A percentile compares a stretch with the other conserved stretches of the same genome.
phyloP scores from a whole-genome alignment of 2,797 vertebrate genomes.

The Premnoplex brunnescens region DNA sequence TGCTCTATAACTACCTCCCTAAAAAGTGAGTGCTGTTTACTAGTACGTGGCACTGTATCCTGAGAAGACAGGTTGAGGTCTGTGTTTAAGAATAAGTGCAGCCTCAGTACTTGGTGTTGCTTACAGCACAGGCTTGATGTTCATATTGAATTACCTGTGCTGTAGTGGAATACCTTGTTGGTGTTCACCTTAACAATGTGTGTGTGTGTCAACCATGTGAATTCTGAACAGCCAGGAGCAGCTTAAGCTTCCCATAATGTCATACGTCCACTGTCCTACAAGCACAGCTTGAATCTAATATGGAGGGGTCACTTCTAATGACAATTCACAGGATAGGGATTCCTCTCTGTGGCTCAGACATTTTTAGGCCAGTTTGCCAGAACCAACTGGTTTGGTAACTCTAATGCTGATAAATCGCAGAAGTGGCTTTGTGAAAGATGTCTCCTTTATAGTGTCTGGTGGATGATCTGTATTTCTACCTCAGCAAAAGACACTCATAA shows the following conservation, averaged over 20 bases:
- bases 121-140: neutral
- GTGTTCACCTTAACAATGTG: accelerated
- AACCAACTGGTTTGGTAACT: neutral
- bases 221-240: neutral
- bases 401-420: neutral
- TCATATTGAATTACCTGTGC: neutral
- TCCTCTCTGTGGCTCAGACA: neutral
- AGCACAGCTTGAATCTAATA: neutral
- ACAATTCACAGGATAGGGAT: neutral
- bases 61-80: neutral
- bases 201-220: neutral
- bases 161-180: neutral
- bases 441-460: neutral
- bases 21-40: constrained; percentile 4
- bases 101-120: neutral
- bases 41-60: neutral
- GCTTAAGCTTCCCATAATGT: neutral
- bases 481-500: neutral
- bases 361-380: neutral
- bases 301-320: neutral
- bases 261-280: neutral
- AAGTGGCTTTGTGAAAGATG: neutral
- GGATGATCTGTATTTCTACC: neutral
- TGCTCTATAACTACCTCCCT: constrained; percentile 10
- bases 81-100: neutral